Evolutionary conservation across 2,797 vertebrate species (phyloP).

Genomic region (Onychomys torridus): DNA sequence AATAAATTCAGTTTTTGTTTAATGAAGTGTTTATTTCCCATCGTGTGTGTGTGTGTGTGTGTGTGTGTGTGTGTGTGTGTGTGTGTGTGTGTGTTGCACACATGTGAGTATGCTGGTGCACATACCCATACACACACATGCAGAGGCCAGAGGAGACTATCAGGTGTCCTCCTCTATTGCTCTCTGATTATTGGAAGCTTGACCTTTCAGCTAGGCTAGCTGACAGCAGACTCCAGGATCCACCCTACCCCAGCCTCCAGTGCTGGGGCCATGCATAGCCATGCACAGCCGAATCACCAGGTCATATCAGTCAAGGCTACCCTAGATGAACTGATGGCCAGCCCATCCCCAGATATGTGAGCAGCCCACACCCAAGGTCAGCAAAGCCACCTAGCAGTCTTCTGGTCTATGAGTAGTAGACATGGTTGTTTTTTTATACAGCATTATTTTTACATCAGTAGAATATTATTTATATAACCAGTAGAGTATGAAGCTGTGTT

Average conservation of each 20-base stretch:
- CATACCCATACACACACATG: background rate
- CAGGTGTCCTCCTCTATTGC: background rate
- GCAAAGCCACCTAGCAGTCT: background rate
- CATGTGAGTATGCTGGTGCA: background rate
- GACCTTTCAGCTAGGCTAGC: background rate
- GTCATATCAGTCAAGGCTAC: background rate
- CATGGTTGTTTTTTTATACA: background rate
- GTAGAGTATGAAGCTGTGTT: background rate
- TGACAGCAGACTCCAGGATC: background rate
- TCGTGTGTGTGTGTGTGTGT: background rate
- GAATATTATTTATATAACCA: too few relatives aligned
- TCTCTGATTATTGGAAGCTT: background rate
- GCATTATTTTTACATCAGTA: background rate
- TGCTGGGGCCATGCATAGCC: background rate
- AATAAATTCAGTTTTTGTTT: constrained; percentile 1
- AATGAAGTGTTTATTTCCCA: background rate
- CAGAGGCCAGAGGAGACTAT: background rate
- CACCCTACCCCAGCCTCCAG: background rate
- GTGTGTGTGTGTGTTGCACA: background rate
- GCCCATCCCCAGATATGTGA: background rate
- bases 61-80: background rate
- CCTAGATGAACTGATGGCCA: background rate
- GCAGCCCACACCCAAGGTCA: background rate
- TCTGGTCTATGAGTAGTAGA: background rate
- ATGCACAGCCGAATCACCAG: background rate